Evolutionary conservation across 2,113 vertebrate genomes (phyloP).

Genomic region (Fregetta grallaria): DNA sequence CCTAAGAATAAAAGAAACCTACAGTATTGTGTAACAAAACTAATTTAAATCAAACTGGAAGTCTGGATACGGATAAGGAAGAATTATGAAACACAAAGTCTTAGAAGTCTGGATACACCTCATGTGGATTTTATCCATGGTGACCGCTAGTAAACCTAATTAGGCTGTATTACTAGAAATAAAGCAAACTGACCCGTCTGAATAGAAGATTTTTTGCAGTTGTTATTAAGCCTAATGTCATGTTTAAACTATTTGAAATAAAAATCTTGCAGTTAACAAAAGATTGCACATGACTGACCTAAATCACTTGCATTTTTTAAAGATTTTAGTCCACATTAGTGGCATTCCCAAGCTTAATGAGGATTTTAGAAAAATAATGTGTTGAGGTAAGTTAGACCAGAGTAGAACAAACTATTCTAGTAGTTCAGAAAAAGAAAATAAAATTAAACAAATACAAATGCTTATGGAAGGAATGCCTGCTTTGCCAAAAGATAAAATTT

Average conservation of each 20-base stretch:
- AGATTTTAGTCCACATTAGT: conserved; percentile 37
- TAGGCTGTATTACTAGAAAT: conserved; percentile 38
- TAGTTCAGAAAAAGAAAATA: conserved; percentile 3
- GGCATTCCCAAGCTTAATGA: conserved; percentile 35
- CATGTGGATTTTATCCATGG: conserved; percentile 30
- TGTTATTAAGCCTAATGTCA: background rate
- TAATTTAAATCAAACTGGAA: conserved; percentile 18
- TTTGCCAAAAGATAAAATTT: conserved; percentile 21
- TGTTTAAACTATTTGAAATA: conserved; percentile 41
- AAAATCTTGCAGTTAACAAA: conserved; percentile 30
- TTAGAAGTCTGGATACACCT: background rate
- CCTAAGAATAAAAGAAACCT: background rate
- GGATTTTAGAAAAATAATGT: conserved; percentile 24
- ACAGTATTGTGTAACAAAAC: background rate
- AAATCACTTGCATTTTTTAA: conserved; percentile 38
- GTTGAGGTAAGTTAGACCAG: background rate
- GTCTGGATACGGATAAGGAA: background rate
- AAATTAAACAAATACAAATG: conserved; percentile 11
- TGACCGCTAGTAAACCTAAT: conserved; percentile 38
- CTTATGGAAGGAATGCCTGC: background rate
- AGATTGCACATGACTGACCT: conserved; percentile 37
- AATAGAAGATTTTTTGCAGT: background rate
- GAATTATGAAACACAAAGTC: conserved; percentile 10
- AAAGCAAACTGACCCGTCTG: conserved; percentile 7
- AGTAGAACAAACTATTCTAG: conserved; percentile 33